A percentile compares a stretch with the other conserved stretches of the same genome.
These are phyloP conservation scores for Plagodis dolabraria DNA, from an alignment of 2,888 invertebrate genomes.

Conservation along the genomic window DNA sequence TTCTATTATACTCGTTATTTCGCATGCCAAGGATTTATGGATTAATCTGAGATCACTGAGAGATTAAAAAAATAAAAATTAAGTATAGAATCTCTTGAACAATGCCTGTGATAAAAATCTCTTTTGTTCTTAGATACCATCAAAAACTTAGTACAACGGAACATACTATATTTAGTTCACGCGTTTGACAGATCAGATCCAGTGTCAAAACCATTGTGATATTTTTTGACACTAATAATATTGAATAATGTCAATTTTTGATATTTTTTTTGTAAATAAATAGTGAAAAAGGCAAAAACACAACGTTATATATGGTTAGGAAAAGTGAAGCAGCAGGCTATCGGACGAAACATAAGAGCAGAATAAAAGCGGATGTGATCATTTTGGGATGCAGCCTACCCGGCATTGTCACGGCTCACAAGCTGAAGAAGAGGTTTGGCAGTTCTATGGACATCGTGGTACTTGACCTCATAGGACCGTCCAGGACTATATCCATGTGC, in stretches of 20 bases:
- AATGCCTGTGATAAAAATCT: no score
- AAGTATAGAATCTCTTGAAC: no score
- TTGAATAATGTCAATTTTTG: not conserved
- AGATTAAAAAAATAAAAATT: no score
- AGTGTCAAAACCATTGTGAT: no score
- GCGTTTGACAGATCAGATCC: no score
- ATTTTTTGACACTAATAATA: not conserved
- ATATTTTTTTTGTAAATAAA: not conserved
- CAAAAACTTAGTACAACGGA: no score
- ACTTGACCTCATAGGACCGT: conserved; percentile 54
- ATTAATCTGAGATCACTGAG: no score
- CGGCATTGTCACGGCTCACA: conserved; percentile 75
- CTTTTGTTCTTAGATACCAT: no score
- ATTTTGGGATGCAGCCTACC: conserved; percentile 75
- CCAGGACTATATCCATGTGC: conserved; percentile 46
- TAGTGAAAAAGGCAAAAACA: not conserved
- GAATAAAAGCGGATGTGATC: conserved; percentile 71
- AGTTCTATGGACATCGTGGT: conserved; percentile 72
- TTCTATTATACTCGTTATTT: no score
- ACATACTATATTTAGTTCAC: no score
- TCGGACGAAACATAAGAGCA: conserved; percentile 33
- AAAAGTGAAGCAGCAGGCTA: conserved; percentile 36
- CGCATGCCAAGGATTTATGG: no score
- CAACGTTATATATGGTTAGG: conserved; percentile 38
- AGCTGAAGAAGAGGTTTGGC: conserved; percentile 72